phyloP scores from a whole-genome alignment of 2,888 invertebrate species.

The Cyclophora albipunctata region DNA sequence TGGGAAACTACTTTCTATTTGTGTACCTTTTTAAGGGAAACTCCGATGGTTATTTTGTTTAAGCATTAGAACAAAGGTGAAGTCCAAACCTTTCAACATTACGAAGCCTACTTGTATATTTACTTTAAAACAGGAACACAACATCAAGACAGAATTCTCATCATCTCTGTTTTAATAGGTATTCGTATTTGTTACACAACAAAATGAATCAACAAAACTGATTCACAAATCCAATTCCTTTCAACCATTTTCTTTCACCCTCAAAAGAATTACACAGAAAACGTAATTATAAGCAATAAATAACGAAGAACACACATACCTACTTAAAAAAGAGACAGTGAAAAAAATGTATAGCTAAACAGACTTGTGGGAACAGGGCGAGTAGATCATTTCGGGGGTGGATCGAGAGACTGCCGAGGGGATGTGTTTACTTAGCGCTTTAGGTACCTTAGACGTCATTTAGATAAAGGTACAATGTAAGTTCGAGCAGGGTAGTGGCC shows the following conservation, averaged over 20 bases:
- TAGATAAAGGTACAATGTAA: too few relatives aligned
- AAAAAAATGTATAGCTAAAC: slow-evolving; percentile 59
- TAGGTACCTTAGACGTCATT: too few relatives aligned
- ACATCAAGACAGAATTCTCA: too few relatives aligned
- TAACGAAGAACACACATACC: slow-evolving; percentile 48
- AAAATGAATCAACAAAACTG: slow-evolving; percentile 13
- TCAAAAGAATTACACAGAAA: slow-evolving; percentile 20
- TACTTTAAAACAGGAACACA: too few relatives aligned
- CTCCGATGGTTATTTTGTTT: slow-evolving; percentile 6
- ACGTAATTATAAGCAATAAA: slow-evolving; percentile 43
- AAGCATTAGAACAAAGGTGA: not conserved
- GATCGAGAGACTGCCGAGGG: slow-evolving; percentile 13
- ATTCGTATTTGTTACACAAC: not conserved
- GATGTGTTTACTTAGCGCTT: too few relatives aligned
- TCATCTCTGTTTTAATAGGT: too few relatives aligned
- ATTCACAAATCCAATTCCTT: slow-evolving; percentile 14
- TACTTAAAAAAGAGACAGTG: slow-evolving; percentile 42
- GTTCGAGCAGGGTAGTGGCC: too few relatives aligned
- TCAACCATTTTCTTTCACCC: slow-evolving; percentile 15
- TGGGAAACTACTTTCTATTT: slow-evolving; percentile 8
- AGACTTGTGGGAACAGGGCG: slow-evolving; percentile 28
- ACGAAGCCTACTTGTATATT: not conserved
- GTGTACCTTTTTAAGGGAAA: too few relatives aligned
- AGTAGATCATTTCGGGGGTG: slow-evolving; percentile 3
- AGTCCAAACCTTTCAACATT: slow-evolving; percentile 1